phyloP scores from a whole-genome alignment of 2,113 vertebrate genomes.

The Hydrolagus affinis region DNA sequence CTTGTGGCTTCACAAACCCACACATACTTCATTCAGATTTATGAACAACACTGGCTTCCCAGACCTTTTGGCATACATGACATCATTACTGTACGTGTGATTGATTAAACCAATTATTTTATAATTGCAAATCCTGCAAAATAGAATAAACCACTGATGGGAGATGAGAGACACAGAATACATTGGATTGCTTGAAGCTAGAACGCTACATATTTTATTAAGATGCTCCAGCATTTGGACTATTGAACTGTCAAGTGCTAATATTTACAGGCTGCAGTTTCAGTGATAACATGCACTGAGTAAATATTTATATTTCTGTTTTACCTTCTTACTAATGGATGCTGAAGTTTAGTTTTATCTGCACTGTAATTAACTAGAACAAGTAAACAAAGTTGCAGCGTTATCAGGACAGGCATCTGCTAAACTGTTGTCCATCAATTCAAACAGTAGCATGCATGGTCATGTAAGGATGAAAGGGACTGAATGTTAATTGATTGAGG shows the following conservation, averaged over 20 bases:
- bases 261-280: not conserved
- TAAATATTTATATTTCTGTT: not conserved
- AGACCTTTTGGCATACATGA: not conserved
- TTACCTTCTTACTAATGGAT: not conserved
- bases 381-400: not conserved
- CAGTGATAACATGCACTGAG: not conserved
- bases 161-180: not conserved
- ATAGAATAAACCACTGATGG: constrained; percentile 6
- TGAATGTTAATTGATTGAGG: no score
- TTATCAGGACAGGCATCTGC: not conserved
- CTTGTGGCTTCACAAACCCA: not conserved
- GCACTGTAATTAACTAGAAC: not conserved
- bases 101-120: constrained; percentile 25
- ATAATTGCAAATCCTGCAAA: constrained; percentile 4
- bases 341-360: not conserved
- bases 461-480: not conserved
- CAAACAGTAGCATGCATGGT: not conserved
- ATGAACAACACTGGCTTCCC: not conserved
- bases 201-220: not conserved
- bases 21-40: not conserved
- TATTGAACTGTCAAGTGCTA: not conserved
- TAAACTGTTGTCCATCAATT: not conserved
- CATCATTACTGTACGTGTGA: constrained; percentile 17
- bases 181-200: not conserved
- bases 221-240: not conserved